Percentiles rank a stretch among this genome's conserved stretches.
phyloP scores from a whole-genome alignment of 2,888 invertebrate genomes.

The Smittia aterrima region DNA sequence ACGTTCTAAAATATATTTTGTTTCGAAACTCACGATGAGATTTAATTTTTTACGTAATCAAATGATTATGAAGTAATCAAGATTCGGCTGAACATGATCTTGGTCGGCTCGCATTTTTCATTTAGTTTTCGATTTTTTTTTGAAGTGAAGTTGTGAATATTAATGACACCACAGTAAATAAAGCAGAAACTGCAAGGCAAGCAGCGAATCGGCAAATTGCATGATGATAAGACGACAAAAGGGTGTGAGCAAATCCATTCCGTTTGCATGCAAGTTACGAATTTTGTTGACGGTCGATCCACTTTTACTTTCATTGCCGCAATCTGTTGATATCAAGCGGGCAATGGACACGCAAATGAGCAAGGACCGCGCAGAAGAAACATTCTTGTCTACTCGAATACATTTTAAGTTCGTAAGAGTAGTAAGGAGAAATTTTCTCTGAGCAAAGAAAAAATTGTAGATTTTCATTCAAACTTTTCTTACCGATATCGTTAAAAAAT shows the following conservation, averaged over 20 bases:
- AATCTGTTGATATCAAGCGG: slow-evolving; percentile 1
- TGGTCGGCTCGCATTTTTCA: no score
- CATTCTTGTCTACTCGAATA: background rate
- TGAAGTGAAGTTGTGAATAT: no score
- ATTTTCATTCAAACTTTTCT: background rate
- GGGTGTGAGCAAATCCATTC: background rate
- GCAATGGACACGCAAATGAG: background rate
- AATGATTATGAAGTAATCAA: no score
- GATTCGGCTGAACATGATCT: no score
- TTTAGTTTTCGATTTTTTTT: slow-evolving; percentile 27
- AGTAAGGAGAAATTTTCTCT: slow-evolving; percentile 15
- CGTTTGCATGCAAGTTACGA: background rate
- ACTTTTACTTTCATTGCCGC: slow-evolving; percentile 3
- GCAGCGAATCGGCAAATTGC: background rate
- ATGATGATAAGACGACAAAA: slow-evolving; percentile 8
- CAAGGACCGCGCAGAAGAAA: background rate
- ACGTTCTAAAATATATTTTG: background rate
- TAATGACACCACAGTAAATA: no score
- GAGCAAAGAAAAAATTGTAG: background rate
- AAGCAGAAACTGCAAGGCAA: no score
- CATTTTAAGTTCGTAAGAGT: background rate
- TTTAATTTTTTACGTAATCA: background rate
- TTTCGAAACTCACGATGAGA: background rate
- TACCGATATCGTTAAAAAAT: background rate
- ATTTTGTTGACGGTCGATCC: background rate